Base-by-base conservation (phyloP, 2,113 vertebrate genomes). In the Aptenodytes forsteri region DNA sequence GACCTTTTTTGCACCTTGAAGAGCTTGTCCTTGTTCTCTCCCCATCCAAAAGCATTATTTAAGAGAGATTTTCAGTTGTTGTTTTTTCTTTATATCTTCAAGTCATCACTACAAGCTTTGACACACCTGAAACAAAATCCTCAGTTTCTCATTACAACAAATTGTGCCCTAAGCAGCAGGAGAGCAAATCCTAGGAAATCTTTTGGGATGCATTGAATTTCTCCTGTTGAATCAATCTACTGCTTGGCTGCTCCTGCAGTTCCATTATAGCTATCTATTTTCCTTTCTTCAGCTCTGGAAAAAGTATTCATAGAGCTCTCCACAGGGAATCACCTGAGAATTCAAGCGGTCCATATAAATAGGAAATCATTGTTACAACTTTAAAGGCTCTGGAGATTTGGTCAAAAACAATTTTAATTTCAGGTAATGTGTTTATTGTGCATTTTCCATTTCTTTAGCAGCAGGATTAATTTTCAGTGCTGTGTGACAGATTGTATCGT, bases 201-300 rank as follows among this genome's bases (percentile, higher is more conserved):
- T 98, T 97, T 90, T 90, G 96, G 97, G 97, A 97, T 97, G 90
- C 81, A 70, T 91, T 97, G 92, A 95, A 95, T 98, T 97, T 97
- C 96, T 98, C 91, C 97, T 95, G 80, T 98, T 97, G 98, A 98
- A 97, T 98, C 98, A 97, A 89, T 98, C 97, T 98, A 93, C 94
- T 98, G 97, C 96, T 96, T 98, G 97, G 87, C 94, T 98, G 97
- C 96, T 86, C 92, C 97, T 93, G 85, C 70, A 95, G 91, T 97
- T 97, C 94, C 83, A 93, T 96, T 98, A 95, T 91, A 96, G 87
- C 79, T 96, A 73, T 97, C 96, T 96, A 91, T 98, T 97, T 97
- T 97, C 93, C 89, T 98, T 98, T 96, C 93, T 81, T 97, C 84
- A 86, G 61, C 78, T 95, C 91, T 96, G 77, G 55, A 78, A 84